These are phyloP conservation scores for Deilephila elpenor DNA, from an alignment of 2,888 invertebrate genomes.

Conservation along the genomic window DNA sequence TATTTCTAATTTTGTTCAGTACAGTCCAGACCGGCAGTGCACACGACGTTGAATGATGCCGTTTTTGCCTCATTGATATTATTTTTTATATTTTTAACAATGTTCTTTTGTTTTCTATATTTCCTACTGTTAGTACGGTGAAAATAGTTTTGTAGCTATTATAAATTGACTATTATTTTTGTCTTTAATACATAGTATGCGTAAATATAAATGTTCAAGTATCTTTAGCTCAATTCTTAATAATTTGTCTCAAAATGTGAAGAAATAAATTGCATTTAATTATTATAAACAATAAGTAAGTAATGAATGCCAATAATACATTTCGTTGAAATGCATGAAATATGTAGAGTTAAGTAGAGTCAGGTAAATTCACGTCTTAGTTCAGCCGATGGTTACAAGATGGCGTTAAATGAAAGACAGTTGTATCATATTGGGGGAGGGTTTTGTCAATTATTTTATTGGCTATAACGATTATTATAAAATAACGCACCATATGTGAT, in stretches of 20 bases:
- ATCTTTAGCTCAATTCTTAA: too few species aligned
- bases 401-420: constrained; percentile 25
- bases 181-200: too few species aligned
- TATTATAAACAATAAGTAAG: too few species aligned
- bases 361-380: not conserved
- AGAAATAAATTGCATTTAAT: too few species aligned
- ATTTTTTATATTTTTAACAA: constrained; percentile 44
- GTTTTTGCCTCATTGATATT: constrained; percentile 72
- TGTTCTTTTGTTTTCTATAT: constrained; percentile 26
- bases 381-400: constrained; percentile 12
- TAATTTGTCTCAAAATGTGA: too few species aligned
- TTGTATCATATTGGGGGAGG: too few species aligned
- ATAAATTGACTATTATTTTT: not conserved
- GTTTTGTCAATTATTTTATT: too few species aligned
- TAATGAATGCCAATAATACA: not conserved
- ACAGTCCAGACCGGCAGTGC: constrained; percentile 58
- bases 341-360: not conserved
- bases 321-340: not conserved
- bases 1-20: constrained; percentile 80
- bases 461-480: too few species aligned
- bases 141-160: constrained; percentile 7
- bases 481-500: not conserved
- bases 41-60: constrained; percentile 75
- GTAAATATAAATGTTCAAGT: too few species aligned
- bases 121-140: not conserved